These are phyloP conservation scores for Harpalus rubripes DNA, from an alignment of 2,888 invertebrate genomes.

Conservation along the genomic window DNA sequence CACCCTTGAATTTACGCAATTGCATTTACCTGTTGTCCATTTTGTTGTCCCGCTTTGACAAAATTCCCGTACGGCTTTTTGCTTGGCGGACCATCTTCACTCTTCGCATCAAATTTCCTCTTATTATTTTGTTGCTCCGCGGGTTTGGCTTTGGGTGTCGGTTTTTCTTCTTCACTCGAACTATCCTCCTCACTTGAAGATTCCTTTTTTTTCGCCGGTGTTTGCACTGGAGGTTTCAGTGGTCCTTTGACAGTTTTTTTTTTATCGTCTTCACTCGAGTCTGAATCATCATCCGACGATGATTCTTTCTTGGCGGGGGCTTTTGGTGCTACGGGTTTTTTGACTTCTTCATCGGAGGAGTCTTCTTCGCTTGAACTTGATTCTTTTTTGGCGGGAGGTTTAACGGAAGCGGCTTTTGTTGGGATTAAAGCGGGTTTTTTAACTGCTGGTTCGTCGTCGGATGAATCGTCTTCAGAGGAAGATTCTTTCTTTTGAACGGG, in stretches of 20 bases:
- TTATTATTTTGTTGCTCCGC: slow-evolving; percentile 72
- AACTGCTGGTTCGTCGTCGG: slow-evolving; percentile 67
- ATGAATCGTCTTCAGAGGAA: slow-evolving; percentile 61
- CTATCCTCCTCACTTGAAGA: slow-evolving; percentile 63
- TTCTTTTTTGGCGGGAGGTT: slow-evolving; percentile 67
- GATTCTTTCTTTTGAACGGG: slow-evolving; percentile 67
- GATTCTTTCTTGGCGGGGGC: slow-evolving; percentile 75
- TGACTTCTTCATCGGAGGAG: slow-evolving; percentile 71
- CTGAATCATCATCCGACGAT: slow-evolving; percentile 74
- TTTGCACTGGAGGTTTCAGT: slow-evolving; percentile 68
- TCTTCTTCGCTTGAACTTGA: slow-evolving; percentile 69
- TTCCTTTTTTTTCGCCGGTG: slow-evolving; percentile 67
- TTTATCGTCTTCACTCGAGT: slow-evolving; percentile 71
- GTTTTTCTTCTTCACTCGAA: slow-evolving; percentile 64
- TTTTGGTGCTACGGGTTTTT: slow-evolving; percentile 67
- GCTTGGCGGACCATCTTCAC: slow-evolving; percentile 77
- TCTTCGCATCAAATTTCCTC: slow-evolving; percentile 75
- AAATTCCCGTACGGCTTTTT: slow-evolving; percentile 85
- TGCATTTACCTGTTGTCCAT: slow-evolving; percentile 74
- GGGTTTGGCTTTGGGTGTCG: slow-evolving; percentile 68
- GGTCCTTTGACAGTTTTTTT: slow-evolving; percentile 69
- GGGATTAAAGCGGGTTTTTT: slow-evolving; percentile 71
- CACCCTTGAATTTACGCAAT: too few relatives aligned
- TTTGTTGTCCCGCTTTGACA: slow-evolving; percentile 80
- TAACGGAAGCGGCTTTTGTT: slow-evolving; percentile 71